These are phyloP conservation scores for Myrmophylax atrothorax DNA, from an alignment of 2,113 vertebrate species.

Conservation along the genomic window DNA sequence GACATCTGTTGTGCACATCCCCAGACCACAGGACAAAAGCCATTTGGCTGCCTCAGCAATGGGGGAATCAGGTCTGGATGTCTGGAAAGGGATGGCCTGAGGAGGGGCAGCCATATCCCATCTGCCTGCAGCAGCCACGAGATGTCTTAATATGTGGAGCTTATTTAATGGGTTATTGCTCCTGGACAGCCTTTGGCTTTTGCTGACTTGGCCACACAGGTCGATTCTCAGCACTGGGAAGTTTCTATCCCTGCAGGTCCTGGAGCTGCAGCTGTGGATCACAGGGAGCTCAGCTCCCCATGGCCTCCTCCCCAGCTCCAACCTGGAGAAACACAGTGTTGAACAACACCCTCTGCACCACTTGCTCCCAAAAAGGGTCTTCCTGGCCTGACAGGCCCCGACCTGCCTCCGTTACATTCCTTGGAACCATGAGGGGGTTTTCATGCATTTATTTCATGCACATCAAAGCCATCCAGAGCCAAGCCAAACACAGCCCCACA, in stretches of 20 bases:
- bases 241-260: neutral
- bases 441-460: neutral
- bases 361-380: neutral
- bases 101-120: neutral
- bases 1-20: neutral
- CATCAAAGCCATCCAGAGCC: neutral
- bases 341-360: neutral
- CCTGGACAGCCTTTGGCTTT: neutral
- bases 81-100: neutral
- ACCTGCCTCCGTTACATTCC: neutral
- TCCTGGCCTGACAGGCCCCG: neutral
- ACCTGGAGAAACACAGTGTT: neutral
- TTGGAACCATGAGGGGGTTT: neutral
- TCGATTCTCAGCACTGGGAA: neutral
- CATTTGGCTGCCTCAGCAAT: neutral
- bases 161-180: neutral
- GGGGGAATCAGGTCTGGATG: neutral
- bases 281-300: neutral
- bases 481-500: neutral
- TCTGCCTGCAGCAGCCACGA: neutral
- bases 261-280: neutral
- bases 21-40: neutral
- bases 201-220: neutral
- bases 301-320: neutral
- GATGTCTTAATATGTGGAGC: neutral